Percentiles rank a stretch among this genome's conserved stretches.
Evolutionary conservation across 1,140 invertebrate genomes (phyloP).

Genomic region (Diuraphis noxia): DNA sequence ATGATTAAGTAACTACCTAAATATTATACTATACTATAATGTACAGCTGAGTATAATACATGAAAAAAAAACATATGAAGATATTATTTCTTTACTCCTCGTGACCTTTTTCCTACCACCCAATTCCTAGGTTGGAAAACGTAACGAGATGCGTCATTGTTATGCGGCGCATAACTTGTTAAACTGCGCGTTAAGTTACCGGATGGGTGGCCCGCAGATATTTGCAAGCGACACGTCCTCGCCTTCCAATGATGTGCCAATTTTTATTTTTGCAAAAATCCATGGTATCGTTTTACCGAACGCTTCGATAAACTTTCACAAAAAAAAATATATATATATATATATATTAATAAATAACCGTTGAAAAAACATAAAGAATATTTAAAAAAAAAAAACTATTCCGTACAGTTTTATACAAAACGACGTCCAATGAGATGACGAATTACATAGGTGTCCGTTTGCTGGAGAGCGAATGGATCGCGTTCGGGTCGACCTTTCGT

Average conservation of each 20-base stretch:
- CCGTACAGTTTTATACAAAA: background rate
- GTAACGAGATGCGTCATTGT: background rate
- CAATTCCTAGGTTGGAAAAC: background rate
- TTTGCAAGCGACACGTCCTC: background rate
- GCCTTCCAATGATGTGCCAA: constrained; percentile 4
- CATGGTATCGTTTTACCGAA: background rate
- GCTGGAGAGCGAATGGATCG: background rate
- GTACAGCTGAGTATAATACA: background rate
- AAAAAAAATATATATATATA: background rate
- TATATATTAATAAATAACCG: too few relatives aligned
- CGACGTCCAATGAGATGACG: background rate
- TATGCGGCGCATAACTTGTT: background rate
- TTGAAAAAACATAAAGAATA: background rate
- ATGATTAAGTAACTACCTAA: background rate
- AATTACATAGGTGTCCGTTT: background rate
- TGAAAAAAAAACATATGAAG: background rate
- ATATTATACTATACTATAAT: background rate
- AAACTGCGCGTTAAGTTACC: background rate
- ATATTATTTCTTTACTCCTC: background rate
- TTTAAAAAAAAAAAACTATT: background rate
- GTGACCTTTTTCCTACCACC: background rate
- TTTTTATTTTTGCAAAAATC: background rate
- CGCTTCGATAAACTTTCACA: background rate
- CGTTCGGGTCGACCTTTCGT: background rate
- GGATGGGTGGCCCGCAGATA: background rate